Evolutionary conservation across 2,797 vertebrate genomes (phyloP), one percentile per base, ranked within the genome.

Genomic region (Knipowitschia caucasica): DNA sequence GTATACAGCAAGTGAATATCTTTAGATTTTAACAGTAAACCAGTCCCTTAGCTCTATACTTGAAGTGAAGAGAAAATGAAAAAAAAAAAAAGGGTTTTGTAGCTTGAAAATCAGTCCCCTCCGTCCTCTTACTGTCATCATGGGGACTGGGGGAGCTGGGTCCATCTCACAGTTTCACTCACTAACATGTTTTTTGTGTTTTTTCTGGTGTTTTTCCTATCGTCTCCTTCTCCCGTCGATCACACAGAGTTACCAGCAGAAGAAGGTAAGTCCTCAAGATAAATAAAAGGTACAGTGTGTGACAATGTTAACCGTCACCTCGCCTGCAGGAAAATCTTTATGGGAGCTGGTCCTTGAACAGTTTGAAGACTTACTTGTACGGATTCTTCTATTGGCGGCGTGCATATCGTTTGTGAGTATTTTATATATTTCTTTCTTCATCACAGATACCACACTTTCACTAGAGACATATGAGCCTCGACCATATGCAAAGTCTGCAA

Each of bases 371-470:
- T 86, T 99, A 73, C 88, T 99, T 67, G 97, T 99, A 83, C 92
- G 97, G 81, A 99, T 99, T 84, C 93, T 99, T 77, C 91, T 99
- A 49, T 82, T 99, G 89, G 97, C 97, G 60, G 97, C 97, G 1
- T 98, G 95, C 81, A 99, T 99, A 92, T 99, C 97, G 75, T 99
- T 99, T 79, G 97, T 99, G 91, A 99, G 97, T 98, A 92, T 82
- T 24, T 61, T 40, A 10, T 23, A 29, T 25, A n/a, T n/a, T n/a
- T n/a, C n/a, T n/a, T n/a, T n/a, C n/a, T n/a, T n/a, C n/a, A n/a
- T n/a, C n/a, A n/a, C n/a, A n/a, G n/a, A n/a, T n/a, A n/a, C n/a
- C 18, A 8, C 36, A 40, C 18, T 40, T 21, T 40, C 36, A 11
- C 11, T 42, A 12, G 10, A 43, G 5, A 24, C 11, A 25, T 7